Percentiles rank a stretch among this genome's conserved stretches.
phyloP scores from a whole-genome alignment of 2,797 vertebrate genomes.

The Prunella strophiata region DNA sequence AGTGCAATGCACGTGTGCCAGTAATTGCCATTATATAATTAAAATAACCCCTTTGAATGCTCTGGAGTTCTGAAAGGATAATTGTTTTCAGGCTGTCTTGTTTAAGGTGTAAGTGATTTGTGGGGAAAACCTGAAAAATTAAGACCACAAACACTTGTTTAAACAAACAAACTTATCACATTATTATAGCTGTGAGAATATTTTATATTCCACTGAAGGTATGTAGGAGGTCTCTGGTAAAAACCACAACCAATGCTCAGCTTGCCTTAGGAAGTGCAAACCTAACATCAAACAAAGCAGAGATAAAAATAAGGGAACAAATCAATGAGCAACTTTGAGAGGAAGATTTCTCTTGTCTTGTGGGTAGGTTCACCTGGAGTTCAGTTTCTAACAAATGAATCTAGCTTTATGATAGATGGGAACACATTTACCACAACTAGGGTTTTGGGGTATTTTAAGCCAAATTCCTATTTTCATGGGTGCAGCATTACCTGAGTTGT shows the following conservation, averaged over 20 bases:
- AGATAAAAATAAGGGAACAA: background rate
- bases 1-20: background rate
- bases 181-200: constrained; percentile 11
- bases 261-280: background rate
- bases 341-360: background rate
- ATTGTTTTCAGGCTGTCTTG: constrained; percentile 51
- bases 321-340: background rate
- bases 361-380: background rate
- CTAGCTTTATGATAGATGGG: background rate
- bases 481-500: background rate
- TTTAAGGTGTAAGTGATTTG: constrained; percentile 30
- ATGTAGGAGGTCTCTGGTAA: constrained; percentile 10
- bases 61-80: background rate
- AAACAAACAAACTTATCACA: constrained; percentile 42
- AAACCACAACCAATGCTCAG: background rate
- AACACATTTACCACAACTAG: background rate
- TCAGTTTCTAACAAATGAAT: background rate
- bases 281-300: constrained; percentile 8
- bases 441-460: background rate
- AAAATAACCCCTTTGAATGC: constrained; percentile 27
- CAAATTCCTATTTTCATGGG: background rate
- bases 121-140: constrained; percentile 31
- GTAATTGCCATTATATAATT: constrained; percentile 25
- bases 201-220: constrained; percentile 33
- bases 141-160: constrained; percentile 56